phyloP scores from a whole-genome alignment of 2,888 invertebrate species.

The Drosophila putrida region DNA sequence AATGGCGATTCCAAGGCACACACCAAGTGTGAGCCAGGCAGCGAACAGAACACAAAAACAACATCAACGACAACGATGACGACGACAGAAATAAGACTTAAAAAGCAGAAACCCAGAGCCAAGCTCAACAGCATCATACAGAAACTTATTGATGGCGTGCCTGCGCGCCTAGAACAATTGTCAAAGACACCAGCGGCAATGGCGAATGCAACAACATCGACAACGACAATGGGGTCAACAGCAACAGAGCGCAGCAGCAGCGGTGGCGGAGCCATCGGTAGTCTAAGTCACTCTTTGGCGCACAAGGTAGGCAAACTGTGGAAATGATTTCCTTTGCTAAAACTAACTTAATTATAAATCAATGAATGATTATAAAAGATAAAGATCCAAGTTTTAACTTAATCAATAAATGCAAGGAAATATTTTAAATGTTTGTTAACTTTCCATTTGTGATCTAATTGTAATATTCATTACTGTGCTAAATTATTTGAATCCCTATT shows the following conservation, averaged over 20 bases:
- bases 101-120: slow-evolving; percentile 82
- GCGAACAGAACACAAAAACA: slow-evolving; percentile 17
- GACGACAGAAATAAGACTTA: slow-evolving; percentile 81
- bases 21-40: slow-evolving; percentile 41
- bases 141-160: slow-evolving; percentile 84
- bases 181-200: slow-evolving; percentile 71
- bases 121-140: slow-evolving; percentile 85
- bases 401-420: too few relatives aligned
- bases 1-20: slow-evolving; percentile 50
- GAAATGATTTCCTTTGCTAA: not conserved
- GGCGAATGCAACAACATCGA: slow-evolving; percentile 22
- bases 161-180: slow-evolving; percentile 79
- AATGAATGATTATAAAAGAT: too few relatives aligned
- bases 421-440: too few relatives aligned
- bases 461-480: too few relatives aligned
- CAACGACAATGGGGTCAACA: slow-evolving; percentile 15
- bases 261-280: slow-evolving; percentile 66
- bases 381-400: too few relatives aligned
- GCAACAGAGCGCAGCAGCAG: slow-evolving; percentile 52
- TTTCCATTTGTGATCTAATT: too few relatives aligned
- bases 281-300: slow-evolving; percentile 65
- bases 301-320: slow-evolving; percentile 64
- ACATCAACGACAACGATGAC: slow-evolving; percentile 25
- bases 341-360: not conserved
- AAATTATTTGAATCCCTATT: not conserved